A percentile compares a stretch with the other conserved stretches of the same genome.
Evolutionary conservation across 2,113 vertebrate genomes (phyloP).

Genomic region (Alligator mississippiensis): DNA sequence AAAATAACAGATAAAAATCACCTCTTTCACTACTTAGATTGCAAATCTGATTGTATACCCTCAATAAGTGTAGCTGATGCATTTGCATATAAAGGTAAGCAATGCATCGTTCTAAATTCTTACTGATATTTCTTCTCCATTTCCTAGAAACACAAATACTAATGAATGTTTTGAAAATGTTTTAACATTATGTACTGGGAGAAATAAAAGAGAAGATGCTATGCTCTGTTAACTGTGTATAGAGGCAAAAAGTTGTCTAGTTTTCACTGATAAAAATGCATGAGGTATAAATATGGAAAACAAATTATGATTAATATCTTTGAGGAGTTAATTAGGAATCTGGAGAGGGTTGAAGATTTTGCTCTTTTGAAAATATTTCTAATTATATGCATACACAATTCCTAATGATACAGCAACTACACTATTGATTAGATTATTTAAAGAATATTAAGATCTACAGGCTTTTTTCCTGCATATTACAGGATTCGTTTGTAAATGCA

Average conservation of each 20-base stretch:
- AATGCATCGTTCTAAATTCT: not conserved
- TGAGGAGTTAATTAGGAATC: not conserved
- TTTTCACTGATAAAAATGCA: not conserved
- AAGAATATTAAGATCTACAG: not conserved
- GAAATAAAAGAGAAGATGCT: not conserved
- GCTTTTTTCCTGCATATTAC: not conserved
- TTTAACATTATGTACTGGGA: not conserved
- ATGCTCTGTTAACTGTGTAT: not conserved
- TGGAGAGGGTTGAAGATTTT: slow-evolving; percentile 4
- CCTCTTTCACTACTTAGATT: not conserved
- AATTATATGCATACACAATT: not conserved
- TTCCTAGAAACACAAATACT: not conserved
- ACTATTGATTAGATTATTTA: not conserved
- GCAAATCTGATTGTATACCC: not conserved
- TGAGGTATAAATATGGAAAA: not conserved
- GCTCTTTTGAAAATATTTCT: slow-evolving; percentile 19
- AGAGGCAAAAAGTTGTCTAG: not conserved
- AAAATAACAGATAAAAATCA: not conserved
- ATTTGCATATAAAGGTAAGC: not conserved
- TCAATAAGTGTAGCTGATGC: not conserved
- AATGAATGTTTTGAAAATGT: not conserved
- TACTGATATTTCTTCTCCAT: not conserved
- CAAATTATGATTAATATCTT: not conserved
- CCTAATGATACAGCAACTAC: not conserved
- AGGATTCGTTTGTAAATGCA: slow-evolving; percentile 15